Percentiles rank a stretch among this genome's conserved stretches.
phyloP scores from a whole-genome alignment of 1,140 invertebrate species.

The Macrosteles quadrilineatus region DNA sequence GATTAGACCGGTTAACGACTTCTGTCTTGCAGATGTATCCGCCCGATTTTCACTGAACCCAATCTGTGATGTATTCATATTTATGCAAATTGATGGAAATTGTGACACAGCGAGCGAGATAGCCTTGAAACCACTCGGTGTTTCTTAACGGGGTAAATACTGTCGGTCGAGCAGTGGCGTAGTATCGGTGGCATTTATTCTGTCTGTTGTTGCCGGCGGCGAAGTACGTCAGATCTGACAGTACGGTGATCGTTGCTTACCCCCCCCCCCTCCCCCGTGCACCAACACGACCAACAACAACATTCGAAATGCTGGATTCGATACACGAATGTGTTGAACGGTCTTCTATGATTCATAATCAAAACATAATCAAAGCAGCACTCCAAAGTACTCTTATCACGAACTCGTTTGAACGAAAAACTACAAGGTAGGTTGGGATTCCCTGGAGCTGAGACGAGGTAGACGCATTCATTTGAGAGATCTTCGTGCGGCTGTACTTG shows the following conservation, averaged over 20 bases:
- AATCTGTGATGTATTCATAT: conserved; percentile 27
- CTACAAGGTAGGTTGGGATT: no score
- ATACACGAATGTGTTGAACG: no score
- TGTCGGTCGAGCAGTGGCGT: neutral
- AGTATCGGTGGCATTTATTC: conserved; percentile 1
- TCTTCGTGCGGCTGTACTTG: no score
- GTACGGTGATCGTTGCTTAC: neutral
- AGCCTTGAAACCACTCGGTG: conserved; percentile 16
- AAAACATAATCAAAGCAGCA: no score
- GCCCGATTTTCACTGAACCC: neutral
- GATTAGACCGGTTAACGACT: neutral
- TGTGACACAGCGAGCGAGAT: conserved; percentile 20
- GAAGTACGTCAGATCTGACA: neutral
- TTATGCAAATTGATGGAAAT: conserved; percentile 30
- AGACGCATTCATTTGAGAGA: no score
- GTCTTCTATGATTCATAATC: no score
- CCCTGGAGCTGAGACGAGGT: no score
- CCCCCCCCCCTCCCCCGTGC: no score
- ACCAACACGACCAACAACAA: no score
- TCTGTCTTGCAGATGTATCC: neutral
- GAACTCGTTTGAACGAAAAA: no score
- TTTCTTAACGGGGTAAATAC: conserved; percentile 10
- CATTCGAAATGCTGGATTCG: no score
- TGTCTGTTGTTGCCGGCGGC: neutral
- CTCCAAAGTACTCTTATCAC: no score